Percentiles rank a stretch among this genome's conserved stretches.
phyloP scores from a whole-genome alignment of 2,888 invertebrate genomes.

The Trissonchulus latispiculum region DNA sequence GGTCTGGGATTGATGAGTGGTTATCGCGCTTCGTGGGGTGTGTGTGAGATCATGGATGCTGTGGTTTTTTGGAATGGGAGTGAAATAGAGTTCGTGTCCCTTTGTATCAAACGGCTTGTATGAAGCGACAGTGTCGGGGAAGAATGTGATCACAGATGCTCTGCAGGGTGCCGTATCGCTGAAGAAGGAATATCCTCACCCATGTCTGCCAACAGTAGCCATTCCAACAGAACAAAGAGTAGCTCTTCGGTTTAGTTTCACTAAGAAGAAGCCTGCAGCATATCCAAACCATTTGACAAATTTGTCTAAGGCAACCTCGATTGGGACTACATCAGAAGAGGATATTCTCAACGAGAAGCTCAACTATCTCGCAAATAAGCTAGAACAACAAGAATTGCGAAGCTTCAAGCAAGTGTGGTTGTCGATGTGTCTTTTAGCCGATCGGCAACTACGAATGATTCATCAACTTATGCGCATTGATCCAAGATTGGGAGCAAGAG shows the following conservation, averaged over 20 bases:
- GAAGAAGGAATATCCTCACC: neutral
- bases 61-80: neutral
- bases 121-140: neutral
- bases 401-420: no score
- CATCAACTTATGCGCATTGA: no score
- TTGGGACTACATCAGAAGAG: neutral
- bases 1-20: slow-evolving; percentile 6
- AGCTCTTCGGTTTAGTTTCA: neutral
- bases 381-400: no score
- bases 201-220: neutral
- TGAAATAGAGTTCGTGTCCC: neutral
- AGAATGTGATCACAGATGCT: neutral
- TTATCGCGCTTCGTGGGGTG: neutral
- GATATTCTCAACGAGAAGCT: neutral
- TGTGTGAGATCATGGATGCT: neutral
- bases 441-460: no score
- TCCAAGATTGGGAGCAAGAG: no score
- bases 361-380: neutral
- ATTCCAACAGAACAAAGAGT: neutral
- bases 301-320: neutral
- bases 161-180: neutral
- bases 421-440: no score
- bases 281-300: neutral
- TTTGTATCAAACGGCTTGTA: neutral
- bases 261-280: neutral